Evolutionary conservation across 2,113 vertebrate genomes (phyloP).

Genomic region (Hippocampus zosterae): DNA sequence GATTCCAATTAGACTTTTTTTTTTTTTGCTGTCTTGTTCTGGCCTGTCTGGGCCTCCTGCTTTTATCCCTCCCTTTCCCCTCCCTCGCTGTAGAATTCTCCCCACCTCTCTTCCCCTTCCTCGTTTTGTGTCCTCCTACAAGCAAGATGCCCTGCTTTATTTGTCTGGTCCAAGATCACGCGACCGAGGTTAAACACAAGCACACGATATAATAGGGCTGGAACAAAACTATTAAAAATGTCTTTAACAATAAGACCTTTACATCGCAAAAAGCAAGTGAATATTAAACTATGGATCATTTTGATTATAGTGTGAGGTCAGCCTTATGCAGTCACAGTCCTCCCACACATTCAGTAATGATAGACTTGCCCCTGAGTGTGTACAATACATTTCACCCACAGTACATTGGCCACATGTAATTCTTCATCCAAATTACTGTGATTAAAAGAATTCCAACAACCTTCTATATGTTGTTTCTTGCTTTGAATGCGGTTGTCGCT

Average conservation of each 20-base stretch:
- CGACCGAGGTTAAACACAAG: slow-evolving; percentile 45
- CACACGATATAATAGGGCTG: slow-evolving; percentile 24
- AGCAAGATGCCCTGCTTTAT: slow-evolving; percentile 45
- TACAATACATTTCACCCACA: slow-evolving; percentile 56
- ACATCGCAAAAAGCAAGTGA: slow-evolving; percentile 43
- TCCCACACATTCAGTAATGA: slow-evolving; percentile 64
- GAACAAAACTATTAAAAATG: slow-evolving; percentile 28
- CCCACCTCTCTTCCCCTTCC: slow-evolving; percentile 51
- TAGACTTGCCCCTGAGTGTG: slow-evolving; percentile 42
- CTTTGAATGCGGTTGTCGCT: slow-evolving; percentile 41
- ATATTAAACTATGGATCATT: slow-evolving; percentile 63
- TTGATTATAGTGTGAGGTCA: slow-evolving; percentile 59
- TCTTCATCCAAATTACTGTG: slow-evolving; percentile 65
- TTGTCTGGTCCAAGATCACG: slow-evolving; percentile 41
- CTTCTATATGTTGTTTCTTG: slow-evolving; percentile 49
- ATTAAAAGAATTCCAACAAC: slow-evolving; percentile 68
- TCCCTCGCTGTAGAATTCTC: slow-evolving; percentile 61
- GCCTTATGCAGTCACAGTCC: slow-evolving; percentile 35
- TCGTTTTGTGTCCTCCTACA: slow-evolving; percentile 53
- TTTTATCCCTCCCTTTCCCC: slow-evolving; percentile 51
- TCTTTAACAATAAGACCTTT: slow-evolving; percentile 58
- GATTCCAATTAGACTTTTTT: slow-evolving; percentile 72
- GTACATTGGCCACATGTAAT: slow-evolving; percentile 61
- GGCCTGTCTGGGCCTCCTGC: slow-evolving; percentile 71
- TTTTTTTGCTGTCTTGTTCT: slow-evolving; percentile 74